A percentile compares a stretch with the other conserved stretches of the same genome.
phyloP scores from a whole-genome alignment of 2,888 invertebrate genomes.

The Lasioglossum zephyrum region DNA sequence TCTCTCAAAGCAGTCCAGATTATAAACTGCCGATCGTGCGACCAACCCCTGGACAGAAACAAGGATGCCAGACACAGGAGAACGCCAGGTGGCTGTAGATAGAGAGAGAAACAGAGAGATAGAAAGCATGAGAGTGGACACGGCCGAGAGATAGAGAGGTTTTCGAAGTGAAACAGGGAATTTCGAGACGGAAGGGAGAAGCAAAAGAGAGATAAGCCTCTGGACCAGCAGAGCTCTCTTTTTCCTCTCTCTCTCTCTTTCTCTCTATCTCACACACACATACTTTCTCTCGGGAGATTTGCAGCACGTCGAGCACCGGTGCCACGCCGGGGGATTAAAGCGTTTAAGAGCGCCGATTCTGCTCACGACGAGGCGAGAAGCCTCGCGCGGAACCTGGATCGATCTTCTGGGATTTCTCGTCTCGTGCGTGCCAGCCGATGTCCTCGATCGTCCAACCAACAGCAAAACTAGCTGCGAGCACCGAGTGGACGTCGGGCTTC shows the following conservation, averaged over 20 bases:
- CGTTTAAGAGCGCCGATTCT: conserved; percentile 71
- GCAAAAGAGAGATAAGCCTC: not conserved
- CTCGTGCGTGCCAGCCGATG: conserved; percentile 41
- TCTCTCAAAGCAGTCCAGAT: conserved; percentile 72
- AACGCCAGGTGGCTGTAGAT: not conserved
- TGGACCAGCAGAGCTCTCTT: conserved; percentile 42
- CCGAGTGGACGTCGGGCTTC: conserved; percentile 38
- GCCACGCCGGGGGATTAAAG: conserved; percentile 71
- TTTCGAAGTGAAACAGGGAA: conserved; percentile 37
- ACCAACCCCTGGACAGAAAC: conserved; percentile 23
- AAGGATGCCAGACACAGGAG: conserved; percentile 6
- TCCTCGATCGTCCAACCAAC: conserved; percentile 22
- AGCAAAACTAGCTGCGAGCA: conserved; percentile 13
- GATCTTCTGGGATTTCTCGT: conserved; percentile 69
- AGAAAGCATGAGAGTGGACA: conserved; percentile 15
- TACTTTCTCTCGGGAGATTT: not conserved
- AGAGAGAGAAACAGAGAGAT: not conserved
- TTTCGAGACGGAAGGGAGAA: conserved; percentile 18
- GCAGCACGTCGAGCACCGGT: conserved; percentile 24
- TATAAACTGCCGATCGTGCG: conserved; percentile 72
- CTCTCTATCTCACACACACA: no score
- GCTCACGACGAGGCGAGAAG: conserved; percentile 70
- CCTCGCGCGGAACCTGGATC: conserved; percentile 61
- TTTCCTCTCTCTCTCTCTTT: conserved; percentile 13
- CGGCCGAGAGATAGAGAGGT: conserved; percentile 28